Evolutionary conservation across 1,140 invertebrate species (phyloP).

Genomic region (Dinothrombium tinctorium): DNA sequence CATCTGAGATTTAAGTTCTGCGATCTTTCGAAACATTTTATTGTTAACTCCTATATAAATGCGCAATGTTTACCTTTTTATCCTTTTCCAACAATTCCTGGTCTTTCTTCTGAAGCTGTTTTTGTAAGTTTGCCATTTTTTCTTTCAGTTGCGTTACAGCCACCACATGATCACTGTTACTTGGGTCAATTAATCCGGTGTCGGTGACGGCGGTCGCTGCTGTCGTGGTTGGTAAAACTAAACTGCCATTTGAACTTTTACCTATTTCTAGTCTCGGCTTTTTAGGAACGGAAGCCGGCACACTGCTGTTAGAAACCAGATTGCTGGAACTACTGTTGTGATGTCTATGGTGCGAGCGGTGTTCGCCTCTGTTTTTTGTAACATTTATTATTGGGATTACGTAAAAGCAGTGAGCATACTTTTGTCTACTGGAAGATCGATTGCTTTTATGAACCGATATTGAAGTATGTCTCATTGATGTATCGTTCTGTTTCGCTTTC

Average conservation of each 20-base stretch:
- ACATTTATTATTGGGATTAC: neutral
- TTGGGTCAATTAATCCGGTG: slow-evolving; percentile 33
- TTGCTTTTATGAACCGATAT: slow-evolving; percentile 7
- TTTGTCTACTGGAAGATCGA: slow-evolving; percentile 5
- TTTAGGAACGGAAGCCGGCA: neutral
- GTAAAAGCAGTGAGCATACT: slow-evolving; percentile 1
- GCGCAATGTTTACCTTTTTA: slow-evolving; percentile 39
- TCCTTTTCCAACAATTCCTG: slow-evolving; percentile 64
- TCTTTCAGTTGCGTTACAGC: slow-evolving; percentile 81
- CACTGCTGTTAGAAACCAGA: neutral
- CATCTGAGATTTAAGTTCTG: slow-evolving; percentile 71
- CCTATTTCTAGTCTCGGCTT: slow-evolving; percentile 6
- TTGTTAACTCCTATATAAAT: neutral
- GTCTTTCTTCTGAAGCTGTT: slow-evolving; percentile 61
- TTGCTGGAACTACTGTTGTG: neutral
- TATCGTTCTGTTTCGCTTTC: slow-evolving; percentile 62
- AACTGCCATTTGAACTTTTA: slow-evolving; percentile 1
- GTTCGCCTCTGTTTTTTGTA: slow-evolving; percentile 4
- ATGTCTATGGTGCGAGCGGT: slow-evolving; percentile 3
- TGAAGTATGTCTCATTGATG: slow-evolving; percentile 33
- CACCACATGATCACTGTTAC: slow-evolving; percentile 74
- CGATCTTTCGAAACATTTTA: slow-evolving; percentile 43
- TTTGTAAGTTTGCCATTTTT: slow-evolving; percentile 73
- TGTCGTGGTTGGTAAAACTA: neutral
- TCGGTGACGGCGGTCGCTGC: slow-evolving; percentile 7